Evolutionary conservation across 2,113 vertebrate genomes (phyloP).

Genomic region (Misgurnus mizolepis): DNA sequence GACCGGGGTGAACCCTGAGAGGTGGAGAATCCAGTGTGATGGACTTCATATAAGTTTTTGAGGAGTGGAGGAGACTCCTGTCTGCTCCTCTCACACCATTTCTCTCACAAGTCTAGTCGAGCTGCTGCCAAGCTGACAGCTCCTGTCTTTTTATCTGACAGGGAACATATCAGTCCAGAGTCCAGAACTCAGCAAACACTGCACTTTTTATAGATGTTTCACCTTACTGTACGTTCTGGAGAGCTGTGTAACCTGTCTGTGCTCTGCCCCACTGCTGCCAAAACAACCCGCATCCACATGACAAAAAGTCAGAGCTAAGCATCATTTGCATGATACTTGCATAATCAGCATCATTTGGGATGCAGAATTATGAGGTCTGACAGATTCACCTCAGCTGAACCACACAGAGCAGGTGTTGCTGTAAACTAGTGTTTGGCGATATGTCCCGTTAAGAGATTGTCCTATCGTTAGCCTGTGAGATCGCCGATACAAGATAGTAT

Average conservation of each 20-base stretch:
- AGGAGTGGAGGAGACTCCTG: background rate
- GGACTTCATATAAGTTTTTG: conserved; percentile 1
- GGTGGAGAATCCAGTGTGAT: conserved; percentile 15
- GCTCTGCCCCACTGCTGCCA: conserved; percentile 18
- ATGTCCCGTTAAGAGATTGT: too few relatives aligned
- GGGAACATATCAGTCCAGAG: conserved; percentile 14
- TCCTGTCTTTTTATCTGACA: conserved; percentile 42
- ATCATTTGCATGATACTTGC: conserved; percentile 13
- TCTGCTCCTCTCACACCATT: background rate
- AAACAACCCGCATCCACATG: conserved; percentile 1
- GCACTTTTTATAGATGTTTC: conserved; percentile 36
- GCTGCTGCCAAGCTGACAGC: conserved; percentile 38
- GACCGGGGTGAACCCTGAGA: background rate
- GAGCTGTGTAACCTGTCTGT: background rate
- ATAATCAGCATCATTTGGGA: conserved; percentile 24
- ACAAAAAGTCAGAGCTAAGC: background rate
- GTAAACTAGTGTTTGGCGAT: background rate
- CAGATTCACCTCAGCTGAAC: conserved; percentile 4
- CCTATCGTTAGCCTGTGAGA: too few relatives aligned
- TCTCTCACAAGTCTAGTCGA: conserved; percentile 3
- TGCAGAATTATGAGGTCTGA: conserved; percentile 4
- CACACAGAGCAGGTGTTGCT: background rate
- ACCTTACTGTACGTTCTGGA: conserved; percentile 36
- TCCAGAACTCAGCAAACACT: conserved; percentile 22
- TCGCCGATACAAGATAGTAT: too few relatives aligned